phyloP scores from a whole-genome alignment of 2,888 invertebrate genomes.

The Harpalus rubripes region DNA sequence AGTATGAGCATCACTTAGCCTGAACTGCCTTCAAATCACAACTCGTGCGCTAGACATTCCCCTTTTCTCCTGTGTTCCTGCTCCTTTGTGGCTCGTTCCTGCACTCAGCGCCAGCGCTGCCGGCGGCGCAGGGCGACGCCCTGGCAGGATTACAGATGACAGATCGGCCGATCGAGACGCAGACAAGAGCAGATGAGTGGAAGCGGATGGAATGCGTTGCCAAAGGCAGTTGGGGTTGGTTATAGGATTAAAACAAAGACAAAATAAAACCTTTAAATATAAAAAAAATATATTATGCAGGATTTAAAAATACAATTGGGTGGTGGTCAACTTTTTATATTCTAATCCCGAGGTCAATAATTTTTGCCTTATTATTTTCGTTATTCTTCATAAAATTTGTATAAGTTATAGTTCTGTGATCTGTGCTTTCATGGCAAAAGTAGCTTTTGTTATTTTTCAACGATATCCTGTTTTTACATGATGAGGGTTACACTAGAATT shows the following conservation, averaged over 20 bases:
- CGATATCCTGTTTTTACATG: no score
- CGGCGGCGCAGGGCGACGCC: neutral
- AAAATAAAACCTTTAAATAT: neutral
- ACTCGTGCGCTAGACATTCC: neutral
- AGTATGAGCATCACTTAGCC: neutral
- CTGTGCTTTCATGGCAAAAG: no score
- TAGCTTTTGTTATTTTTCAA: no score
- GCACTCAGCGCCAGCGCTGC: neutral
- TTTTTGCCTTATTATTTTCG: no score
- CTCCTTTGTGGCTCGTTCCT: neutral
- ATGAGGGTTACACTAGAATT: no score
- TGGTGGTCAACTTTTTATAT: no score
- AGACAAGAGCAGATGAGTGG: no score
- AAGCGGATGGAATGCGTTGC: neutral
- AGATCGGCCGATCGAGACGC: neutral
- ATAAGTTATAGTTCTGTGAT: no score
- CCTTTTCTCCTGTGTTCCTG: neutral
- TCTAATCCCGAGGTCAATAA: no score
- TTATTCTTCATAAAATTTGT: no score
- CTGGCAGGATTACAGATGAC: neutral
- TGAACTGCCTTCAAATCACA: conserved; percentile 1
- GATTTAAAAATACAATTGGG: no score
- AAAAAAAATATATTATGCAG: no score
- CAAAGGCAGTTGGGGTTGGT: neutral
- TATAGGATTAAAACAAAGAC: neutral